Evolutionary conservation across 35 echinoderm and acorn worm genomes (phyloP), one percentile per base, ranked within the genome.

Genomic region (Ptychodera flava): DNA sequence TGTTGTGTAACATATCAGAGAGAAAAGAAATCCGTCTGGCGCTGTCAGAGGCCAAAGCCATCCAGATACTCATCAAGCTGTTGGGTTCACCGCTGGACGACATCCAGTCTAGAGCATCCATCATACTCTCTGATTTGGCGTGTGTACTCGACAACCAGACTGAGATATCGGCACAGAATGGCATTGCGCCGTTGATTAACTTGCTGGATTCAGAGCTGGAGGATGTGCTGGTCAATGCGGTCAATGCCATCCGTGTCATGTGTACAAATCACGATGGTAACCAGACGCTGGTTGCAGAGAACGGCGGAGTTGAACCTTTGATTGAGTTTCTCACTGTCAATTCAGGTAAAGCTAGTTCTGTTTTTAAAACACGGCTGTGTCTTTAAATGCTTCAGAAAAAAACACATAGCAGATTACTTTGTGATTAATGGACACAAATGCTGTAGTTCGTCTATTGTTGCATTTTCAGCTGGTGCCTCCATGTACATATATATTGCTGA

Each of bases 121-220:
- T 99, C 82, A 83, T 99, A 76, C 37, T 99, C 28, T 93, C 90
- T 29, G 96, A 99, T 82, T 36, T 99, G 28, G 96, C 88, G 0
- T 33, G 83, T 16, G 85, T 83, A 1, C 90, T 90, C 33, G 87
- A 91, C 16, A 92, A 94, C 87, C 90, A 92, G 90, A 92, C 90
- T 10, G 31, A 77, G 64, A 90, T 99, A 29, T 91, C 89, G 15
- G 37, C 77, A 16, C 79, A 90, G 33, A 90, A 93, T 0, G 96
- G 92, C 0, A 94, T 99, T 0, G 87, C 87, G 0, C 93, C 96
- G 0, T 34, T 99, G 16, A 94, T 99, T 34, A 80, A 92, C 77
- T 85, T 99, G 16, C 35, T 99, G 36, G 93, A 94, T 35, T 94
- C 96, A 0, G 92, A 99, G 78, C 96, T 99, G 27, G 96, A 99